Percentiles rank a stretch among this genome's conserved stretches.
Evolutionary conservation across 2,113 vertebrate genomes (phyloP).

Genomic region (Ctenodactylus gundi): DNA sequence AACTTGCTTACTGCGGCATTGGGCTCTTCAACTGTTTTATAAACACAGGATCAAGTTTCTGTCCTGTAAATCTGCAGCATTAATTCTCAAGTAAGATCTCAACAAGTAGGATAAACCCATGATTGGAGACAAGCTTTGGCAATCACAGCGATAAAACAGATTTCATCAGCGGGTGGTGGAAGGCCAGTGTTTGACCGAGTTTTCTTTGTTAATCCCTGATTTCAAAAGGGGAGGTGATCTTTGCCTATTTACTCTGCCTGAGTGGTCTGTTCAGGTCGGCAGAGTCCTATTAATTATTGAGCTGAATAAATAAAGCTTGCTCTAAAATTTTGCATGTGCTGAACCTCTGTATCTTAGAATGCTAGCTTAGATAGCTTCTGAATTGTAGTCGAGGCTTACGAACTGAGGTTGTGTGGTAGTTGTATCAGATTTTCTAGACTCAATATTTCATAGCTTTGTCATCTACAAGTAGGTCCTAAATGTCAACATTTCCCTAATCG

Average conservation of each 20-base stretch:
- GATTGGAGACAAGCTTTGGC: not conserved
- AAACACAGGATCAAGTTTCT: not conserved
- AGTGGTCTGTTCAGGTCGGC: constrained; percentile 3
- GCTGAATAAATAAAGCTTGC: not conserved
- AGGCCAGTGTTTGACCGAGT: not conserved
- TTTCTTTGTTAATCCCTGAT: constrained; percentile 22
- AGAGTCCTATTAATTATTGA: constrained; percentile 34
- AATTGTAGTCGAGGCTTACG: not conserved
- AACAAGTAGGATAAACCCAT: not conserved
- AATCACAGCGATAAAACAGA: not conserved
- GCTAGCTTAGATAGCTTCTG: not conserved
- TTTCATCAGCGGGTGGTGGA: not conserved
- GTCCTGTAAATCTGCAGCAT: not conserved
- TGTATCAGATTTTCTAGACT: not conserved
- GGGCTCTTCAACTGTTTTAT: not conserved
- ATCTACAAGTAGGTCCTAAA: not conserved
- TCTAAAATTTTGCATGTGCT: not conserved
- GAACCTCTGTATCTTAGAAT: not conserved
- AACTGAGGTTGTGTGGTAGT: not conserved
- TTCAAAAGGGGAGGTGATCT: constrained; percentile 35
- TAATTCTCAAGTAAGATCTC: constrained; percentile 6
- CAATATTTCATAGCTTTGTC: not conserved
- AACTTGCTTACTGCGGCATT: not conserved
- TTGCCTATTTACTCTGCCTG: constrained; percentile 30
- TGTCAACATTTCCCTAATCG: not conserved